Evolutionary conservation across 2,888 invertebrate genomes (phyloP).

Genomic region (Alsophila aescularia): DNA sequence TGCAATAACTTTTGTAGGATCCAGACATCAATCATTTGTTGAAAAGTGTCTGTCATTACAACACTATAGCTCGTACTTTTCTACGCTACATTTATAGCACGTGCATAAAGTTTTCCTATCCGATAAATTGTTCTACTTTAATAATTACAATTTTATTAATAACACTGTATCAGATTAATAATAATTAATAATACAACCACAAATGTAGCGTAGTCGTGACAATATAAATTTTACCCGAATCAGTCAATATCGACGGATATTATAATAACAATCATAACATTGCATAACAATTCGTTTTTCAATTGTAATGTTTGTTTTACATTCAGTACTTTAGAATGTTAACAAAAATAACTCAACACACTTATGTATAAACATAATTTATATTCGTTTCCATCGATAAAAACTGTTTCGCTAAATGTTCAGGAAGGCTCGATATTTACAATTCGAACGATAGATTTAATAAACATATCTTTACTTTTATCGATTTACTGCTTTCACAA

Average conservation of each 20-base stretch:
- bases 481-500: constrained; percentile 59
- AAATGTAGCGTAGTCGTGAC: constrained; percentile 34
- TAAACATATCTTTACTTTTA: constrained; percentile 63
- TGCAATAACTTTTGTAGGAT: background rate
- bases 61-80: constrained; percentile 15
- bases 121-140: constrained; percentile 26
- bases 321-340: too few species aligned
- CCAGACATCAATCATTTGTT: constrained; percentile 1
- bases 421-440: constrained; percentile 52
- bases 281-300: constrained; percentile 7
- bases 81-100: constrained; percentile 31
- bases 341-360: constrained; percentile 22
- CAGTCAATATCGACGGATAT: constrained; percentile 24
- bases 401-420: constrained; percentile 47
- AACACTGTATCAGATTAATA: constrained; percentile 25
- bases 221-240: constrained; percentile 18
- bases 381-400: constrained; percentile 37
- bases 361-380: constrained; percentile 44
- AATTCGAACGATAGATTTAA: constrained; percentile 41
- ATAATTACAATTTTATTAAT: constrained; percentile 24
- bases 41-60: constrained; percentile 4
- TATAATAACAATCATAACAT: constrained; percentile 14
- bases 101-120: constrained; percentile 23
- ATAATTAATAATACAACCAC: constrained; percentile 17
- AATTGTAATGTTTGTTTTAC: background rate